A percentile compares a stretch with the other conserved stretches of the same genome.
Conservation (phyloP, 2,113 vertebrate genomes). For the Atlantisia rogersi region DNA sequence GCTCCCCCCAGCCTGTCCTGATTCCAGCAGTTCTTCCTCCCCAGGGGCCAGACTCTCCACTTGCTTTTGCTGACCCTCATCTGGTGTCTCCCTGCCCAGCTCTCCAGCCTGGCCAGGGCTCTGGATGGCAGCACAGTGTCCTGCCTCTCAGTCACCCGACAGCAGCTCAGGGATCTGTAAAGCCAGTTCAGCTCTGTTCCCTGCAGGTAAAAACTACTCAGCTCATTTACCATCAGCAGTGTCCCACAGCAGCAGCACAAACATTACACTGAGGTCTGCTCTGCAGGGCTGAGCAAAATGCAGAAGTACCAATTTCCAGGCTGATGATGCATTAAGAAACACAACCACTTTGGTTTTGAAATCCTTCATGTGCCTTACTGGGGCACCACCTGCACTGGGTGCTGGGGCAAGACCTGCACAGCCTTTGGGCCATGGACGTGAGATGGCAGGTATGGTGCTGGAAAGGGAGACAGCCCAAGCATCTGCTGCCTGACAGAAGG, state of each 20-base stretch:
- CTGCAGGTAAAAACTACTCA: background rate
- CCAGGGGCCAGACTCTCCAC: no score
- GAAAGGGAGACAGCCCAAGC: background rate
- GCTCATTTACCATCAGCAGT: background rate
- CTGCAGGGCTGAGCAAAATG: background rate
- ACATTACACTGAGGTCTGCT: background rate
- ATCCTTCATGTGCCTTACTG: background rate
- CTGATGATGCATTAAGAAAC: background rate
- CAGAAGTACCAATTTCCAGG: background rate
- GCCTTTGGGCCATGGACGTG: fast-evolving
- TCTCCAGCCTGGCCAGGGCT: no score
- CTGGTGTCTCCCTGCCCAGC: no score
- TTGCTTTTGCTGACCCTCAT: no score
- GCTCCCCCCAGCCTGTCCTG: no score
- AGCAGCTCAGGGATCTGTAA: background rate
- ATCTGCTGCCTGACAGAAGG: background rate
- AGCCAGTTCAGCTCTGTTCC: background rate
- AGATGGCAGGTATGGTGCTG: fast-evolving
- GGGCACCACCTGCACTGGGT: background rate
- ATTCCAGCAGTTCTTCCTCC: no score
- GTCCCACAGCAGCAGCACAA: background rate
- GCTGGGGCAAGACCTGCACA: background rate
- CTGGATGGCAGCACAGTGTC: no score
- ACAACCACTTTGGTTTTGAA: background rate
- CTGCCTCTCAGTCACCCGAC: no score